Conservation (phyloP, 2,113 vertebrate species). For the Tetrao urogallus region DNA sequence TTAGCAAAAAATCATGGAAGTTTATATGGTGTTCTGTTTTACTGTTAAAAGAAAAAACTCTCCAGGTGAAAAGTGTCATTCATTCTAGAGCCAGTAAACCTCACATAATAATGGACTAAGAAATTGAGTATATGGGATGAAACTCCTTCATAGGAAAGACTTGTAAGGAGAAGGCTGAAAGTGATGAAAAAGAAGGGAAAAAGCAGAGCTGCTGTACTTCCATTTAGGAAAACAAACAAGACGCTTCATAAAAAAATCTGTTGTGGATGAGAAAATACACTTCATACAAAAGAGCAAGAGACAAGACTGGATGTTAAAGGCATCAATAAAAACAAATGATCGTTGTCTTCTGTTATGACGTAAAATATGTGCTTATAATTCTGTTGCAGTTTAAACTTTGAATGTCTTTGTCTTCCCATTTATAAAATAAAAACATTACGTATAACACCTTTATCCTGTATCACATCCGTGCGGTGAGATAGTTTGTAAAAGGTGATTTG, state of each 20-base stretch:
- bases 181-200: background rate
- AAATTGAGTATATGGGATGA: background rate
- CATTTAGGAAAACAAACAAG: background rate
- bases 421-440: background rate
- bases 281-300: background rate
- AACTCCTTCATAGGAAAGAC: background rate
- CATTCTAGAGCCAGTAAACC: background rate
- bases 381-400: background rate
- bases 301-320: background rate
- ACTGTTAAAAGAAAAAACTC: background rate
- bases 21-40: background rate
- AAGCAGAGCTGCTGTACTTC: background rate
- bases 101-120: background rate
- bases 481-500: background rate
- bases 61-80: background rate
- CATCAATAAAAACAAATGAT: background rate
- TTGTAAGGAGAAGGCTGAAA: background rate
- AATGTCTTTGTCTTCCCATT: background rate
- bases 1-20: background rate
- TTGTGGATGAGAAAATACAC: background rate
- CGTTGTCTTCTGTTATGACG: background rate
- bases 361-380: background rate
- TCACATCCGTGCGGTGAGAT: background rate
- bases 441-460: background rate
- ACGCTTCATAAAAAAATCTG: background rate